A percentile compares a stretch with the other conserved stretches of the same genome.
phyloP scores from a whole-genome alignment of 2,113 vertebrate genomes.

The Gobio gobio region DNA sequence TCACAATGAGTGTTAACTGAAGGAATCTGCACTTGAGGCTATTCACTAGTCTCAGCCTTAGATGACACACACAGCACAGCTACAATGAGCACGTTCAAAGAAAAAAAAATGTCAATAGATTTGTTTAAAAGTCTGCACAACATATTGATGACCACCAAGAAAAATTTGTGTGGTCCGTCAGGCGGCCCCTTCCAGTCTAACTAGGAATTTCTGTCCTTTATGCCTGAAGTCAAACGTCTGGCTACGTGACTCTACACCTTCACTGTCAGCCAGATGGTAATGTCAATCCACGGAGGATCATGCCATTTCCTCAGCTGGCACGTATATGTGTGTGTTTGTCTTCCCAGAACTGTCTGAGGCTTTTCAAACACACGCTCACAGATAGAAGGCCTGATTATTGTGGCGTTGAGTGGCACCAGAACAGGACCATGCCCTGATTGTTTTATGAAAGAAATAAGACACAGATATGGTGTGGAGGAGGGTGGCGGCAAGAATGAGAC shows the following conservation, averaged over 20 bases:
- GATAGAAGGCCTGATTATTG: constrained; percentile 60
- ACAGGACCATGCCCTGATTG: constrained; percentile 56
- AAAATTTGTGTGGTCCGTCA: not conserved
- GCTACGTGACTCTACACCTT: constrained; percentile 19
- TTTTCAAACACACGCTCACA: constrained; percentile 35
- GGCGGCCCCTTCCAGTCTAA: not conserved
- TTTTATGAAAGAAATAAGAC: constrained; percentile 62
- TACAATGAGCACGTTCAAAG: no score
- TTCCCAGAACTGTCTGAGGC: constrained; percentile 28
- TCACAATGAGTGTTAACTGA: no score
- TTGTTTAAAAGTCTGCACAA: not conserved
- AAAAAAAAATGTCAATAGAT: not conserved
- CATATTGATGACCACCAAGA: not conserved
- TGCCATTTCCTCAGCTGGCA: not conserved
- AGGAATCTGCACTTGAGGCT: no score
- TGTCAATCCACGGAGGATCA: not conserved
- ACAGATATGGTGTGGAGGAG: constrained; percentile 15
- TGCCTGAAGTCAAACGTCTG: not conserved
- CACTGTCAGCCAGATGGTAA: not conserved
- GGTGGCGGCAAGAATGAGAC: not conserved
- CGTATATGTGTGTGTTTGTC: constrained; percentile 4
- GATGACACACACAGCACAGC: no score
- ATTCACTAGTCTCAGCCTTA: no score
- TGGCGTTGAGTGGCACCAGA: constrained; percentile 56
- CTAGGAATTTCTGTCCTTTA: not conserved